Conservation (phyloP, 2,797 vertebrate species). For the Enteromius anoplus region DNA sequence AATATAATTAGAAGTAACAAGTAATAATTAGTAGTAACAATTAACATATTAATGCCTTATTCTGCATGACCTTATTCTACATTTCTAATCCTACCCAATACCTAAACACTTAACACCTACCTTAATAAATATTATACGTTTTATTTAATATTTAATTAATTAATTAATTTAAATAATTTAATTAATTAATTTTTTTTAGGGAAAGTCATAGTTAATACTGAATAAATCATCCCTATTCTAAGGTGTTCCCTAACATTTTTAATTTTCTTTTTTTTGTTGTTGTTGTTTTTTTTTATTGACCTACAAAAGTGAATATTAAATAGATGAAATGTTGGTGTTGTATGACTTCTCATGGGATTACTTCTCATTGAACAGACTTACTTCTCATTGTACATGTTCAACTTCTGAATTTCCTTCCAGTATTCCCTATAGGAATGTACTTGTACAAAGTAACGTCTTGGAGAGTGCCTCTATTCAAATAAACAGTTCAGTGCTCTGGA, state of each 20-base stretch:
- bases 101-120: no score
- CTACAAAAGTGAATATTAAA: background rate
- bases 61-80: no score
- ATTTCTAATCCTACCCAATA: no score
- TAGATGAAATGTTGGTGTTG: background rate
- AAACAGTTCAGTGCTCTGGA: constrained; percentile 84
- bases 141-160: no score
- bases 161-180: no score
- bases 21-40: no score
- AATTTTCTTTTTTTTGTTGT: background rate
- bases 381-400: background rate
- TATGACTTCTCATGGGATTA: background rate
- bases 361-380: background rate
- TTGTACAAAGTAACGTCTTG: background rate
- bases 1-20: background rate
- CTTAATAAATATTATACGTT: no score
- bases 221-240: no score
- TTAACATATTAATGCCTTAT: no score
- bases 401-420: background rate
- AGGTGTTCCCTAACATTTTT: background rate
- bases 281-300: background rate
- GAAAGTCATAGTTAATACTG: no score
- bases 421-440: background rate
- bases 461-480: background rate
- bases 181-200: no score